phyloP scores from a whole-genome alignment of 2,113 vertebrate genomes.

The Pogonocichla stellata region DNA sequence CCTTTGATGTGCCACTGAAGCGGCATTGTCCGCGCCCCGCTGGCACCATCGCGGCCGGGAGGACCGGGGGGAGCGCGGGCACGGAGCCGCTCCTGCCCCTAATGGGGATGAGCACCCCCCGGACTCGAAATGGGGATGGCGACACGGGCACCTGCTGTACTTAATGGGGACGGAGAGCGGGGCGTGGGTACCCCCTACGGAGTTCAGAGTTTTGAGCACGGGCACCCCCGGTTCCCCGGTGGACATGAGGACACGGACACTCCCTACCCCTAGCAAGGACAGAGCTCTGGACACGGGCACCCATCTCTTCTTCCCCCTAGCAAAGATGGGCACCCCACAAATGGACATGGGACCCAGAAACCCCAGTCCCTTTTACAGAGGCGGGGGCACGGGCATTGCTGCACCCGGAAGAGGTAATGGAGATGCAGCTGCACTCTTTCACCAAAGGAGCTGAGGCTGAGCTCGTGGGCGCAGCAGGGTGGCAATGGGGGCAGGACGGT shows the following conservation, averaged over 20 bases:
- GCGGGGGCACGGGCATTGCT: accelerated
- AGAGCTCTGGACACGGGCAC: not conserved
- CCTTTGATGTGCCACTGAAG: conserved; percentile 59
- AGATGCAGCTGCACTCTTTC: too few species aligned
- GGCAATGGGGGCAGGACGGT: not conserved
- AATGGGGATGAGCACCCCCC: not conserved
- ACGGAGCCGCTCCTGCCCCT: not conserved
- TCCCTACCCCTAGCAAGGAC: not conserved
- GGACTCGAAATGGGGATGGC: not conserved
- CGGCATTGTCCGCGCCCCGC: conserved; percentile 30
- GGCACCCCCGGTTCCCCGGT: not conserved
- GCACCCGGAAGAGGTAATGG: not conserved
- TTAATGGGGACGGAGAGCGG: not conserved
- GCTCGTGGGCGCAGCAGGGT: not conserved
- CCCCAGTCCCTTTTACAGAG: not conserved
- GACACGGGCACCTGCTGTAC: not conserved
- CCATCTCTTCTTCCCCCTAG: not conserved
- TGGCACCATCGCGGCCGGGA: not conserved
- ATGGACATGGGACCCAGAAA: not conserved
- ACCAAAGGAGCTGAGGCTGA: not conserved
- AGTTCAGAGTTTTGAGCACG: not conserved
- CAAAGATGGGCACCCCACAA: not conserved
- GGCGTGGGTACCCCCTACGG: not conserved
- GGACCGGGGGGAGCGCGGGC: not conserved
- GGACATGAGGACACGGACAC: not conserved